Percentiles rank a stretch among this genome's conserved stretches.
phyloP scores from a whole-genome alignment of 2,113 vertebrate species.

The Calyptommatus sinebrachiatus region DNA sequence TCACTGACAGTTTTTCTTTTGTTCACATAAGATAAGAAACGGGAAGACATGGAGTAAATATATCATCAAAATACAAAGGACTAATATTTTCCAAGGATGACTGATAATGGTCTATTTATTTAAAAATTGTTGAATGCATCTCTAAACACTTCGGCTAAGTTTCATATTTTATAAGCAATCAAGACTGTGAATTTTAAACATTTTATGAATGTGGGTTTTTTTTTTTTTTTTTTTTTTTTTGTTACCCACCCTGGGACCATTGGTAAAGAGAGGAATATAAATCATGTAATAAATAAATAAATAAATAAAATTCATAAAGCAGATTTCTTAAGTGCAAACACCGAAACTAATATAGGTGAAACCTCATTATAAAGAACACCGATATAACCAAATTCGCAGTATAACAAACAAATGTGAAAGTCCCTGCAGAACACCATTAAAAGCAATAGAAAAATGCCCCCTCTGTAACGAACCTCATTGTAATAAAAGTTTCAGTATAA shows the following conservation, averaged over 20 bases:
- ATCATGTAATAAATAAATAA: too few species aligned
- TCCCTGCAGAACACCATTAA: too few species aligned
- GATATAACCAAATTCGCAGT: too few species aligned
- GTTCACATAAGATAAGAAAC: conserved; percentile 59
- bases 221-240: too few species aligned
- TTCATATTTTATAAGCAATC: conserved; percentile 70
- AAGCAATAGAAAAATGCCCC: too few species aligned
- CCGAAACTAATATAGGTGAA: conserved; percentile 53
- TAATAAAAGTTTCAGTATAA: too few species aligned
- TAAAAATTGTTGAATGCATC: conserved; percentile 64
- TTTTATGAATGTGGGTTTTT: too few species aligned
- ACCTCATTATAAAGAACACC: too few species aligned
- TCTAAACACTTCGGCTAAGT: conserved; percentile 67
- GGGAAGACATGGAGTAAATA: conserved; percentile 28
- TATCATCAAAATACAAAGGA: conserved; percentile 50
- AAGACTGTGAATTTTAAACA: conserved; percentile 63
- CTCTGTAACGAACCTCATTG: too few species aligned
- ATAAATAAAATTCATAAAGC: conserved; percentile 56
- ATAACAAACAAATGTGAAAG: too few species aligned
- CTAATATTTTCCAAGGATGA: conserved; percentile 57
- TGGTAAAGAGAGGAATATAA: too few species aligned
- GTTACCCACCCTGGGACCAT: too few species aligned
- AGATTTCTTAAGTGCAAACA: conserved; percentile 42
- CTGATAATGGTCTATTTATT: conserved; percentile 71
- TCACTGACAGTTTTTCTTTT: conserved; percentile 53